Base-by-base conservation (phyloP, 2,888 invertebrate genomes). In the Synergus japonicus region DNA sequence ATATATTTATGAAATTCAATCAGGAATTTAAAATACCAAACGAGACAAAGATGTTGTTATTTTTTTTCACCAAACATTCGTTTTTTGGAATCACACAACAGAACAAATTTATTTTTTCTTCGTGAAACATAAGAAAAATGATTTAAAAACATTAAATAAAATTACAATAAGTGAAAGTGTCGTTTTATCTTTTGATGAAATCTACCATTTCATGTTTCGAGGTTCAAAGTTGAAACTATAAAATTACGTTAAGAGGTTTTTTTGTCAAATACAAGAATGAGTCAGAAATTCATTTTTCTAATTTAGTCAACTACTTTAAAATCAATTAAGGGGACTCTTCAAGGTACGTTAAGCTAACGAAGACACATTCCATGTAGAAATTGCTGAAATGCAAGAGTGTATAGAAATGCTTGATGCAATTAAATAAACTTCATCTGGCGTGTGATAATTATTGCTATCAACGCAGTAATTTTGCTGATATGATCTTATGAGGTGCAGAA, bases 311-410 rank as follows among this genome's bases (percentile, higher is more conserved):
- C 15, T 29, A 13, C 29, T 54, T 29, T 73, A 73, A 49, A 49
- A 29, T 49, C 10, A 73, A 73, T 22, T 29, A 22, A 8, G 10
- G n/a, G 5, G n/a, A 37, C 12, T 69, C 29, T 49, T 73, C n/a
- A 54, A 10, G 41, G n/a, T 73, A 41, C 69, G 29, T 73, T 54
- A 54, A 73, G 49, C 73, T 73, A 22, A 54, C 29, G 49, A 41
- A 49, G 12, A 22, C 60, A 37, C 37, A 73, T 73, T 73, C 73
- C 37, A 9, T 37, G 5, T n/a, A 37, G 1, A 73, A 69, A 49
- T 29, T 49, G 22, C 54, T 54, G 29, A 73, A 73, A 54, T 49
- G 37, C 54, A 37, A 73, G 29, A 22, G 18, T 9, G 10, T 43
- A 49, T 22, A 29, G n/a, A 69, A 69, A 22, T 69, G 49, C 15